Base-by-base conservation (phyloP, 2,113 vertebrate genomes). In the Picathartes gymnocephalus region DNA sequence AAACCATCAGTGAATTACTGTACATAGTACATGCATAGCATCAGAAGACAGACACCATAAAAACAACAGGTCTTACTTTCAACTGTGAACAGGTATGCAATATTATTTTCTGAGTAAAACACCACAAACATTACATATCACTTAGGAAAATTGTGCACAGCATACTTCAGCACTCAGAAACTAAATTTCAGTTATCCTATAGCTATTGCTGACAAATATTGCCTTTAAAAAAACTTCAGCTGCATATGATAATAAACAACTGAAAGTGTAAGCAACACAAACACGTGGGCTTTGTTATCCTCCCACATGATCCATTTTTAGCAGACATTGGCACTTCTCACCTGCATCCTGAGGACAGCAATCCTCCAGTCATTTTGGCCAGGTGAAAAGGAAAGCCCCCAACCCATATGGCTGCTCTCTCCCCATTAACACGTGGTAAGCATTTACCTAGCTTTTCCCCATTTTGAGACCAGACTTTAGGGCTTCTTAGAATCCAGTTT, bases 201-300 rank as follows among this genome's bases (percentile, higher is more conserved):
- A 90, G 48, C 56, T 95, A 93, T 62, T 95, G 94, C 82, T 93
- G 88, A 95, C 72, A 96, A 96, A 86, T 90, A 96, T 71, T 96
- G 92, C 88, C 92, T 96, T 94, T 37, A 78, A 83, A 77, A 85
- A 86, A 51, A 60, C 45, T 93, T 78, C 94, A 92, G 78, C 73
- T 83, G 79, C 0, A 0, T 65, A 37, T 31, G 47, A 8, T 39
- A 78, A 68, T 44, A 90, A 27, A 90, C 64, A 88, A 86, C 51
- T 64, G 53, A 95, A 77, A 27, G 15, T 39, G 37, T 66, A 92
- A 86, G 58, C 44, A 94, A 92, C 39, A 65, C 15, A 54, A 60
- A 81, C 18, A 39, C 2, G 24, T 85, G 92, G 88, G 74, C 62
- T 77, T 81, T 47, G 42, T n/a, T 79, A 85, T 35, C 40, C 54